These are phyloP conservation scores for Pithys albifrons DNA, from an alignment of 2,113 vertebrate genomes.

Conservation along the genomic window DNA sequence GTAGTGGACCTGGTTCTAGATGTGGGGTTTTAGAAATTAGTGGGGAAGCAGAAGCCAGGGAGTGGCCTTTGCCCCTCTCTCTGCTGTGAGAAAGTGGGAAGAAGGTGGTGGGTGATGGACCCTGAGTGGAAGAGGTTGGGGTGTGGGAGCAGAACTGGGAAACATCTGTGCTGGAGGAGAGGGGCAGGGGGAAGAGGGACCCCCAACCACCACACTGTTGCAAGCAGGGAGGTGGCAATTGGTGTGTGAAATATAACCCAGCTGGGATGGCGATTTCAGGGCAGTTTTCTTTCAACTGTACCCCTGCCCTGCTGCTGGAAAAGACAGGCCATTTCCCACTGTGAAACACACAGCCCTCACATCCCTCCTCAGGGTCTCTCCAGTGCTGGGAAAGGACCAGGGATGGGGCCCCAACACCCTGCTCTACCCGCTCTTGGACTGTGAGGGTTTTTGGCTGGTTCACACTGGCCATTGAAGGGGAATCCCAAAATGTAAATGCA, in stretches of 20 bases:
- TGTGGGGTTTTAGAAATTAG: rapidly evolving
- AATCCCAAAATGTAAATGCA: background rate
- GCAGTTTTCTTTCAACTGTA: background rate
- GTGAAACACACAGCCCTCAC: too few relatives aligned
- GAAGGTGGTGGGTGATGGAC: rapidly evolving
- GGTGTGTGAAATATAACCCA: rapidly evolving
- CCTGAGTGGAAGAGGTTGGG: rapidly evolving
- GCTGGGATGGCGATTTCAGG: background rate
- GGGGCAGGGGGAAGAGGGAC: background rate
- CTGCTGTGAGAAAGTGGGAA: background rate
- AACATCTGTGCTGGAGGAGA: rapidly evolving
- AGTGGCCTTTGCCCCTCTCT: background rate
- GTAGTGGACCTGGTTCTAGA: rapidly evolving
- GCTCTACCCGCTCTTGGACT: background rate
- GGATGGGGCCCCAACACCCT: background rate
- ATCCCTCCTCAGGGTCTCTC: rapidly evolving
- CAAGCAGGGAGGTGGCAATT: background rate
- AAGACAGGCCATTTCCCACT: rapidly evolving
- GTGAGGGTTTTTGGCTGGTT: background rate
- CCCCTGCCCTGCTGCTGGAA: background rate
- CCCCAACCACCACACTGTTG: rapidly evolving
- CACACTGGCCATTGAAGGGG: rapidly evolving
- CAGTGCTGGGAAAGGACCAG: rapidly evolving
- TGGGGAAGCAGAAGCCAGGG: background rate
- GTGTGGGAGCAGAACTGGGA: background rate